Percentiles rank a stretch among this genome's conserved stretches.
These are phyloP conservation scores for Drosophila tanythrix DNA, from an alignment of 2,888 invertebrate species.

Conservation along the genomic window DNA sequence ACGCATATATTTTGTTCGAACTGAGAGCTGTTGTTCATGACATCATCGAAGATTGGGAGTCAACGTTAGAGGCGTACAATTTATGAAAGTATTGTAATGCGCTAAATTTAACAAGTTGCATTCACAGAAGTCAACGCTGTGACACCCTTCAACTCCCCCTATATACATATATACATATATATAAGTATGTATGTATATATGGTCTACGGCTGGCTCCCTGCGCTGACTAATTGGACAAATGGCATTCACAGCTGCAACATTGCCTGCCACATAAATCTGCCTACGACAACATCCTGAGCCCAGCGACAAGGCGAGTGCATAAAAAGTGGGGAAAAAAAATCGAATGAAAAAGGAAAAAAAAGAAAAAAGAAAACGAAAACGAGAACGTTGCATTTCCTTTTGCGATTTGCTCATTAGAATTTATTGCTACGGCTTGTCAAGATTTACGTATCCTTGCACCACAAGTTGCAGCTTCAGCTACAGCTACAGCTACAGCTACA, in stretches of 20 bases:
- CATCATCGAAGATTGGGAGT: constrained; percentile 68
- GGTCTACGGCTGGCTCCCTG: constrained; percentile 20
- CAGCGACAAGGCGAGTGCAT: constrained; percentile 19
- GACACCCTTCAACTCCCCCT: not conserved
- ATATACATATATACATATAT: not conserved
- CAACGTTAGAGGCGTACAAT: constrained; percentile 51
- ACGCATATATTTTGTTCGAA: constrained; percentile 7
- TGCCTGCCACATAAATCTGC: constrained; percentile 65
- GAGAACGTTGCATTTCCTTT: constrained; percentile 73
- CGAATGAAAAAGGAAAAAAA: not conserved
- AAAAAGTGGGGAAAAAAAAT: constrained; percentile 2
- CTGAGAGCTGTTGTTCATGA: constrained; percentile 49
- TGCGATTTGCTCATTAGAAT: constrained; percentile 80
- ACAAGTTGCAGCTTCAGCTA: constrained; percentile 30
- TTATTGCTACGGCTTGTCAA: constrained; percentile 80
- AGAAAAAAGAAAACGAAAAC: constrained; percentile 12
- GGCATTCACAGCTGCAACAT: constrained; percentile 74
- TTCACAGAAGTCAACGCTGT: constrained; percentile 4
- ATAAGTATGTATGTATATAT: not conserved
- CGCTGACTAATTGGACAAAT: constrained; percentile 76
- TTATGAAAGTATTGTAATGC: constrained; percentile 75
- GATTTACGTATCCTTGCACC: constrained; percentile 82
- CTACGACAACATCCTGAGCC: constrained; percentile 70
- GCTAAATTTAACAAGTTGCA: constrained; percentile 78
- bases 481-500: constrained; percentile 33